Conservation (phyloP, 2,797 vertebrate species). For the Acipenser ruthenus region DNA sequence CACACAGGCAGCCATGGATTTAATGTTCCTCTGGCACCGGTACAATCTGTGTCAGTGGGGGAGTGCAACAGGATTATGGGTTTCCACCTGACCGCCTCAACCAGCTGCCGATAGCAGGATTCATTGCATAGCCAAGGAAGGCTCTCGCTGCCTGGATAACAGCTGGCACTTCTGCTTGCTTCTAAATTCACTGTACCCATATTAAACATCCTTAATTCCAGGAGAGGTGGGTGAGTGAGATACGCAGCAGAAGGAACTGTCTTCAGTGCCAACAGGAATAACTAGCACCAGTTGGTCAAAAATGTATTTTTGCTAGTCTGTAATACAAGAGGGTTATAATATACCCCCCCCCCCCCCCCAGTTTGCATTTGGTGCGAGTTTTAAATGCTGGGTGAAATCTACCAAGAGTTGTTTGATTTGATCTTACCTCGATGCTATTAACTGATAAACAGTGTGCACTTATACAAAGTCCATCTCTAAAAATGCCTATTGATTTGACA, state of each 20-base stretch:
- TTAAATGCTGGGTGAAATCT: no score
- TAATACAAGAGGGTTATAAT: no score
- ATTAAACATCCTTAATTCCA: conserved; percentile 11
- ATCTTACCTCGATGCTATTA: no score
- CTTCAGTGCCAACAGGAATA: neutral
- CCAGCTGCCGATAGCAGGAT: conserved; percentile 22
- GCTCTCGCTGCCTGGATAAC: conserved; percentile 9
- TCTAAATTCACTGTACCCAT: conserved; percentile 5
- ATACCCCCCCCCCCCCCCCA: no score
- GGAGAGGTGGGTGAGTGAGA: neutral
- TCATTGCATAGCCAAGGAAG: conserved; percentile 17
- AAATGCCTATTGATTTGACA: no score
- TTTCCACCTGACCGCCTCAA: conserved; percentile 25
- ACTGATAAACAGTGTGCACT: no score
- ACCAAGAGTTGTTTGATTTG: no score
- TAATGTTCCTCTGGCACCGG: neutral
- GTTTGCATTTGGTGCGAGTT: no score
- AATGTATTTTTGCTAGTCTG: neutral
- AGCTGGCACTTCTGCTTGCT: neutral
- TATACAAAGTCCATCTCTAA: no score
- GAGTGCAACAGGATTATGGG: conserved; percentile 24
- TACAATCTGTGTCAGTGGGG: conserved; percentile 22
- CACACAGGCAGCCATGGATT: neutral
- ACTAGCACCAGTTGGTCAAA: neutral
- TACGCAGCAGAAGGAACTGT: neutral